Evolutionary conservation across 2,113 vertebrate species (phyloP).

Genomic region (Perca schrenkii): DNA sequence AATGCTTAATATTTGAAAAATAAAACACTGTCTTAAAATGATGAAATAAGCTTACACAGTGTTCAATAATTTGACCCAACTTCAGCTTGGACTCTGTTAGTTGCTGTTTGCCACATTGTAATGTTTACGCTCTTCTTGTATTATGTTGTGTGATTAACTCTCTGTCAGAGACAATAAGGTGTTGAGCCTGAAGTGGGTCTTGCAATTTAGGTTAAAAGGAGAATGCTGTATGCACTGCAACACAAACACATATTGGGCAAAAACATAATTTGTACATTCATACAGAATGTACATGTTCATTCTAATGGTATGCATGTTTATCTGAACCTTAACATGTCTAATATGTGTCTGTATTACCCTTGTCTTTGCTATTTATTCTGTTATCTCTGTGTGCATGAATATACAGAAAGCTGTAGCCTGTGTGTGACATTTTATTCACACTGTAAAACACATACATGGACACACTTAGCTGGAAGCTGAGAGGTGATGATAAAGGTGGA

Average conservation of each 20-base stretch:
- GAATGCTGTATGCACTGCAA: not conserved
- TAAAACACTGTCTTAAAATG: slow-evolving; percentile 5
- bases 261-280: slow-evolving; percentile 6
- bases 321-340: not conserved
- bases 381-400: not conserved
- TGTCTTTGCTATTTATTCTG: not conserved
- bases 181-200: slow-evolving; percentile 31
- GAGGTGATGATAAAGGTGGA: slow-evolving; percentile 70
- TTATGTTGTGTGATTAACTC: slow-evolving; percentile 49
- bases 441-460: slow-evolving; percentile 56
- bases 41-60: slow-evolving; percentile 29
- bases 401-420: slow-evolving; percentile 12
- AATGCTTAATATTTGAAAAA: slow-evolving; percentile 20
- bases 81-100: slow-evolving; percentile 16
- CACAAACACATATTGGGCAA: not conserved
- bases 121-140: slow-evolving; percentile 41
- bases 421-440: slow-evolving; percentile 60
- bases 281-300: not conserved
- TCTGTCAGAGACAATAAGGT: slow-evolving; percentile 42
- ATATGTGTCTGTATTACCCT: not conserved
- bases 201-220: slow-evolving; percentile 40
- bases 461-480: slow-evolving; percentile 57
- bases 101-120: slow-evolving; percentile 20
- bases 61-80: slow-evolving; percentile 44
- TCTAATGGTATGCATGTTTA: not conserved